Evolutionary conservation across 2,888 invertebrate species (phyloP).

Genomic region (Cataglyphis cursor): DNA sequence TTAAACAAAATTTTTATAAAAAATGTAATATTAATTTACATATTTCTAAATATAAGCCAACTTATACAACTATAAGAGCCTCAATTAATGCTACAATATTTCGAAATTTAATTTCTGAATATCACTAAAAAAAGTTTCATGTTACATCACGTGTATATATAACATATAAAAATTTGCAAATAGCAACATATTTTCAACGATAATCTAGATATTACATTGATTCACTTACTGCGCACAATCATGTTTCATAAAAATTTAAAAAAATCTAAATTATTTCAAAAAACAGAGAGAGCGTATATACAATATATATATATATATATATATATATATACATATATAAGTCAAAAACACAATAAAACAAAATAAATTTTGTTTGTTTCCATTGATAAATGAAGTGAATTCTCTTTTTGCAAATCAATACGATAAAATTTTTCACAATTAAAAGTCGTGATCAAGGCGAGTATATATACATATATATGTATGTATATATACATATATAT

Average conservation of each 20-base stretch:
- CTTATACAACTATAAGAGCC: neutral
- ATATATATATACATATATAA: neutral
- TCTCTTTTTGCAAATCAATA: neutral
- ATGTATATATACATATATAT: no score
- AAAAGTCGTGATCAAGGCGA: neutral
- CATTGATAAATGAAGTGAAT: neutral
- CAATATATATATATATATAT: neutral
- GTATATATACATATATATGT: no score
- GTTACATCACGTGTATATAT: neutral
- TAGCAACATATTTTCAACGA: neutral
- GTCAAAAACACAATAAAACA: neutral
- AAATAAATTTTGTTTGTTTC: neutral
- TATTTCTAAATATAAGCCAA: neutral
- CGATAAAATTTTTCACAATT: neutral
- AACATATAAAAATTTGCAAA: neutral
- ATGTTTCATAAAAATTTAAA: neutral
- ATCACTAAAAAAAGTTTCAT: neutral
- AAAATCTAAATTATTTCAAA: constrained; percentile 24
- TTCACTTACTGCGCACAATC: neutral
- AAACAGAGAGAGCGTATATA: neutral
- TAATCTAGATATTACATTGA: constrained; percentile 13
- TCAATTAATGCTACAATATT: neutral
- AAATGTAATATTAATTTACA: constrained; percentile 18
- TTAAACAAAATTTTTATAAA: constrained; percentile 42
- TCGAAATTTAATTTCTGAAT: neutral